Base-by-base conservation (phyloP, 2,113 vertebrate species). In the Upupa epops region DNA sequence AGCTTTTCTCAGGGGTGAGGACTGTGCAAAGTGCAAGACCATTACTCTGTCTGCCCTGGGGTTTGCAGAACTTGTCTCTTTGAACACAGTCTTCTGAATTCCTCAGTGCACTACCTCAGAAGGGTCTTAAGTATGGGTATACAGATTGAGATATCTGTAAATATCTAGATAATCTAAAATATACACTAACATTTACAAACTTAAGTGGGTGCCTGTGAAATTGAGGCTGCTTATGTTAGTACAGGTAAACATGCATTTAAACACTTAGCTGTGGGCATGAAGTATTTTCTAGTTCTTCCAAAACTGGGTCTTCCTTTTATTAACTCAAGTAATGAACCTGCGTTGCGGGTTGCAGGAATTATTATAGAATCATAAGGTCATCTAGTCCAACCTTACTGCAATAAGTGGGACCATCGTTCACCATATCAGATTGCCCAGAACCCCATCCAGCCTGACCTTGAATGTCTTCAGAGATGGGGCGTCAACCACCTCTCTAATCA, bases 21-120 rank as follows among this genome's bases (percentile, higher is more conserved):
- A 26, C 48, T 49, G 0, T 3, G 31, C 28, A 8, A 66, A 54
- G 5, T 4, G 26, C 7, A 7, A 31, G 9, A 24, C 10, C 20
- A 1, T 19, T 51, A 31, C 32, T 59, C 60, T 28, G 7, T 12
- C 63, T 70, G 40, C 51, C 15, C 0, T 32, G 14, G 0, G 1
- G 60, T 64, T 15, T 45, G 71, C 36, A 45, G 66, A 64, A 25
- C 36, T 72, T 54, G 3, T 1, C 49, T 71, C 55, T 26, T n/a
- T 40, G 20, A 58, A 58, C 28, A 9, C 32, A 51, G 25, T 11
- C 9, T 56, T 68, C 14, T 11, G 1, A 65, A 24, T 49, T 70
- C 26, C 24, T 76, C 13, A 5, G 45, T 32, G 32, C 28, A 13
- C 9, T 3, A 13, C 25, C 5, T 2, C 17, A 26, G n/a, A 31